Percentiles rank a stretch among this genome's conserved stretches.
Evolutionary conservation across 2,888 invertebrate genomes (phyloP).

Genomic region (Apodemia zela): DNA sequence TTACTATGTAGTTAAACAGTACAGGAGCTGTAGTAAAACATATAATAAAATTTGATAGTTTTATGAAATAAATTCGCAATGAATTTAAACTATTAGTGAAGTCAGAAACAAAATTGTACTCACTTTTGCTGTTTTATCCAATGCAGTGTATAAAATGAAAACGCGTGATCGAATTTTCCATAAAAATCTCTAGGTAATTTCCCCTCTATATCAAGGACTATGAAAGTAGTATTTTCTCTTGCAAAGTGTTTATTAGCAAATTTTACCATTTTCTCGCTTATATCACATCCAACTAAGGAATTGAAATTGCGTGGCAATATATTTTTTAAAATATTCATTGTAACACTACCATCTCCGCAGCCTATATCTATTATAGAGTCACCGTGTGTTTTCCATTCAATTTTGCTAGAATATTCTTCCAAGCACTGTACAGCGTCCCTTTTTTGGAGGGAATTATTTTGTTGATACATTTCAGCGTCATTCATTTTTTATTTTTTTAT

Average conservation of each 20-base stretch:
- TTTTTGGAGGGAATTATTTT: slow-evolving; percentile 84
- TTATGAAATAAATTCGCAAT: no score
- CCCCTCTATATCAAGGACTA: slow-evolving; percentile 79
- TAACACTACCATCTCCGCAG: slow-evolving; percentile 86
- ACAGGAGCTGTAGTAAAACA: no score
- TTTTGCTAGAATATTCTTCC: slow-evolving; percentile 80
- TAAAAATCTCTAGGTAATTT: slow-evolving; percentile 67
- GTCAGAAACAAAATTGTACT: slow-evolving; percentile 35
- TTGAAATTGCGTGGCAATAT: slow-evolving; percentile 77
- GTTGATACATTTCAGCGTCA: slow-evolving; percentile 85
- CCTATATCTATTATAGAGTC: slow-evolving; percentile 84
- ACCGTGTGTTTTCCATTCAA: slow-evolving; percentile 75
- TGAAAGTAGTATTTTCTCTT: slow-evolving; percentile 66
- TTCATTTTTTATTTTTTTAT: slow-evolving; percentile 57
- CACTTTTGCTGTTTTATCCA: slow-evolving; percentile 89
- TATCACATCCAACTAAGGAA: slow-evolving; percentile 83
- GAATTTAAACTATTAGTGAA: no score
- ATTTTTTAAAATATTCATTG: slow-evolving; percentile 81
- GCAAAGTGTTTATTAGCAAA: slow-evolving; percentile 80
- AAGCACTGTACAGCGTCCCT: slow-evolving; percentile 79
- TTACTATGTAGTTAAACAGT: no score
- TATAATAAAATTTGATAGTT: no score
- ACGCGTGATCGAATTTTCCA: slow-evolving; percentile 82
- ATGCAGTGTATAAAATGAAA: slow-evolving; percentile 89
- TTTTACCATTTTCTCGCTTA: slow-evolving; percentile 85